Conservation (phyloP, 2,797 vertebrate species). For the Cyprinella venusta region DNA sequence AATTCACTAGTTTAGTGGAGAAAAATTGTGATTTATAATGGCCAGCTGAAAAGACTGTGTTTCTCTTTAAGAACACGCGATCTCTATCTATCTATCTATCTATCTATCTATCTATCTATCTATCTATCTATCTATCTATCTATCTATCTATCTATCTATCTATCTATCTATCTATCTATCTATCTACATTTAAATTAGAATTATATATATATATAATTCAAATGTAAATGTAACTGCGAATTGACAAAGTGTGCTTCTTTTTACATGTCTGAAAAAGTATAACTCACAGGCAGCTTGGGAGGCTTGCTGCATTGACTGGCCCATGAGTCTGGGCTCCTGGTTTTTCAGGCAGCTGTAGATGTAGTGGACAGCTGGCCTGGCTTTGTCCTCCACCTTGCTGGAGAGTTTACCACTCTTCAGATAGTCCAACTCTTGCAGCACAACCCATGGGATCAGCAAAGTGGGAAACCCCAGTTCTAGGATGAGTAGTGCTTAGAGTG, state of each 20-base stretch:
- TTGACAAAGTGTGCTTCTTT: not conserved
- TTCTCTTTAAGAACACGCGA: too few species aligned
- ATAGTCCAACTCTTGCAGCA: constrained; percentile 91
- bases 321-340: constrained; percentile 83
- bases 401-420: constrained; percentile 84
- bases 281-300: constrained; percentile 84
- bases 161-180: not conserved
- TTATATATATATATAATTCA: not conserved
- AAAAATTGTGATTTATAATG: too few species aligned
- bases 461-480: constrained; percentile 81
- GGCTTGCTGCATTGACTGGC: constrained; percentile 94
- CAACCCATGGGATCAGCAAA: constrained; percentile 93
- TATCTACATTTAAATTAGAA: too few species aligned
- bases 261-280: too few species aligned
- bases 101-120: too few species aligned
- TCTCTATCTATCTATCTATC: too few species aligned
- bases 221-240: not conserved
- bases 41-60: too few species aligned
- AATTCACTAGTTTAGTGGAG: too few species aligned
- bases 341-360: constrained; percentile 84
- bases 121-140: too few species aligned
- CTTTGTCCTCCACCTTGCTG: constrained; percentile 81
- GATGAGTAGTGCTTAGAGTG: not conserved
- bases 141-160: not conserved
- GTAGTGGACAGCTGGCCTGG: constrained; percentile 87